Conservation (phyloP, 2,113 vertebrate genomes). For the Cynopterus brachyotis region DNA sequence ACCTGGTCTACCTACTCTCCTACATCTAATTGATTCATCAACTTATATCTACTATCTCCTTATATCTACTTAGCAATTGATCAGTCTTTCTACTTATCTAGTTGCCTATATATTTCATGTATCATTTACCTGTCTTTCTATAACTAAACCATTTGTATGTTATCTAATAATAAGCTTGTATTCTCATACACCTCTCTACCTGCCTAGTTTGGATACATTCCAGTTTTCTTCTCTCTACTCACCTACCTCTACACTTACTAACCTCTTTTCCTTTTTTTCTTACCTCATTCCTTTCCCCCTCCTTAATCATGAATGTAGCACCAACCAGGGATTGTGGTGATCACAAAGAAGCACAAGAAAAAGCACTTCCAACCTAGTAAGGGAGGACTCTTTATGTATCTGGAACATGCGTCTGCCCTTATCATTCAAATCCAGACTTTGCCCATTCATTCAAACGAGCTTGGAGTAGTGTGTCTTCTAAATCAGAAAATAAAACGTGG, state of each 20-base stretch:
- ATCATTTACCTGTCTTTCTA: not conserved
- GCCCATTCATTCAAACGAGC: not conserved
- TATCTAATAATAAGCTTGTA: rapidly evolving
- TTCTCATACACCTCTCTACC: not conserved
- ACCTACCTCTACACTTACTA: rapidly evolving
- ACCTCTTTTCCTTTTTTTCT: not conserved
- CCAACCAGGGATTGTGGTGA: not conserved
- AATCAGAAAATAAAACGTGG: not conserved
- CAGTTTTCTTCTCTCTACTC: not conserved
- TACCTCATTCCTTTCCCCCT: not conserved
- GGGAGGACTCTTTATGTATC: not conserved
- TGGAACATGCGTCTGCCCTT: not conserved
- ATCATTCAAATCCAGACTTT: not conserved
- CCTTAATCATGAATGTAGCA: not conserved
- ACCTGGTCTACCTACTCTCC: not conserved
- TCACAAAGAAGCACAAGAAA: not conserved
- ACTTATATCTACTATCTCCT: not conserved
- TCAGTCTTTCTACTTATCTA: not conserved
- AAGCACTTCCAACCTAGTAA: not conserved
- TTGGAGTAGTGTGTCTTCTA: not conserved
- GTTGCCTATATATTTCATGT: too few relatives aligned
- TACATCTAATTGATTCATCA: not conserved
- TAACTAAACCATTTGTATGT: not conserved
- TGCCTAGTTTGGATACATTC: not conserved
- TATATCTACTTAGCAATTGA: not conserved